phyloP scores from a whole-genome alignment of 2,888 invertebrate species.

The Cosmia trapezina region DNA sequence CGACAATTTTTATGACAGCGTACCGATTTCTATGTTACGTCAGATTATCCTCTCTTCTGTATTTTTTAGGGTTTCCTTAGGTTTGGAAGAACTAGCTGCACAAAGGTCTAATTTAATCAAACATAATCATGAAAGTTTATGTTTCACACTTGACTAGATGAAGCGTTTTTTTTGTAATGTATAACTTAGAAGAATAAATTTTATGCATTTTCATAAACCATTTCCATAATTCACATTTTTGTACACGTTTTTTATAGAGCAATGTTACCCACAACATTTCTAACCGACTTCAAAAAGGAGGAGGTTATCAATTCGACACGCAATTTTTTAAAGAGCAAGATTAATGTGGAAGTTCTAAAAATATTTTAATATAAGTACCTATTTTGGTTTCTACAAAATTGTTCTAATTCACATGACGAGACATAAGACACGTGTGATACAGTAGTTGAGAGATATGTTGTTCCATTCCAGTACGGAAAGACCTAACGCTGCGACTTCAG shows the following conservation, averaged over 20 bases:
- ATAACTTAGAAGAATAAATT: constrained; percentile 5
- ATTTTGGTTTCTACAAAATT: constrained; percentile 44
- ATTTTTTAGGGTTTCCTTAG: neutral
- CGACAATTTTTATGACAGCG: constrained; percentile 53
- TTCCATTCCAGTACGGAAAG: constrained; percentile 97
- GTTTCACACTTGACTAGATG: constrained; percentile 2
- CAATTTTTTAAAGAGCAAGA: neutral
- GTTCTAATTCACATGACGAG: constrained; percentile 65
- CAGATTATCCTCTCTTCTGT: constrained; percentile 47
- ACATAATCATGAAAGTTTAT: neutral
- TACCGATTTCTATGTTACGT: constrained; percentile 48
- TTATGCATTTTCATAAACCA: neutral
- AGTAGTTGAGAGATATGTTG: constrained; percentile 85
- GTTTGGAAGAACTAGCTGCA: constrained; percentile 21
- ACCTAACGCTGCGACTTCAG: constrained; percentile 98
- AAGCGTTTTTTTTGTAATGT: constrained; percentile 18
- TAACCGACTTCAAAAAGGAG: no score
- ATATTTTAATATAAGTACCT: neutral
- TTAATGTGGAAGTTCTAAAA: neutral
- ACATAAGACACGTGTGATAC: constrained; percentile 69
- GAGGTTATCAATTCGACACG: no score
- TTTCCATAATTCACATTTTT: constrained; percentile 7
- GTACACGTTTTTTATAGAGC: constrained; percentile 8
- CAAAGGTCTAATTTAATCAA: neutral
- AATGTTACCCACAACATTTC: neutral